A percentile compares a stretch with the other conserved stretches of the same genome.
phyloP scores from a whole-genome alignment of 2,888 invertebrate genomes.

The Pocota personata region DNA sequence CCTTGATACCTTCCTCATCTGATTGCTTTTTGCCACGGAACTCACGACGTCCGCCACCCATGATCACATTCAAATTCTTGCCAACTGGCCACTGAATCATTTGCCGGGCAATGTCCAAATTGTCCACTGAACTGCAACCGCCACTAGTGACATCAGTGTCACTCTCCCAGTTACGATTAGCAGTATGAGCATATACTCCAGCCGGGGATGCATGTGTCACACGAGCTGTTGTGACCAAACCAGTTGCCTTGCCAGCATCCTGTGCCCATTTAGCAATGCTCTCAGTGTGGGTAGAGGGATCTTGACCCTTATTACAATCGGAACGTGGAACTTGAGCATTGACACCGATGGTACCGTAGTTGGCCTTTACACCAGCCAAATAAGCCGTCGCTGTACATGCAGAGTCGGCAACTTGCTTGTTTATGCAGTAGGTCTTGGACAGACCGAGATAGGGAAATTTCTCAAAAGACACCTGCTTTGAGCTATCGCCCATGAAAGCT shows the following conservation, averaged over 20 bases:
- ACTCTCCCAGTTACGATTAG: slow-evolving; percentile 89
- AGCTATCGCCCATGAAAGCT: slow-evolving; percentile 86
- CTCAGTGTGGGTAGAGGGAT: slow-evolving; percentile 84
- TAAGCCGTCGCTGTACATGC: slow-evolving; percentile 93
- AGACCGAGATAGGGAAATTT: slow-evolving; percentile 84
- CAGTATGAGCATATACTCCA: slow-evolving; percentile 88
- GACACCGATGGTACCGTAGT: slow-evolving; percentile 89
- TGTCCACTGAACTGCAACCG: slow-evolving; percentile 83
- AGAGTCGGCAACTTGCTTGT: slow-evolving; percentile 91
- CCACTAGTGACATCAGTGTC: slow-evolving; percentile 85
- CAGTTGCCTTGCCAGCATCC: slow-evolving; percentile 86
- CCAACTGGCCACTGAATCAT: slow-evolving; percentile 88
- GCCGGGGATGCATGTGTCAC: slow-evolving; percentile 92
- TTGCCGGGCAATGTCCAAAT: slow-evolving; percentile 89
- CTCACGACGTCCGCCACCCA: slow-evolving; percentile 81
- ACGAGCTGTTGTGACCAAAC: slow-evolving; percentile 89
- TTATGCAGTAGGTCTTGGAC: slow-evolving; percentile 89
- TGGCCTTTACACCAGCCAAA: slow-evolving; percentile 90
- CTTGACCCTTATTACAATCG: slow-evolving; percentile 86
- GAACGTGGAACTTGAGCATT: slow-evolving; percentile 86
- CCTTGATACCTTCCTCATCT: slow-evolving; percentile 84
- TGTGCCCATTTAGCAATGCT: slow-evolving; percentile 90
- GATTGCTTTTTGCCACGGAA: slow-evolving; percentile 80
- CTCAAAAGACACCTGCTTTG: slow-evolving; percentile 86
- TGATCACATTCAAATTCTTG: slow-evolving; percentile 87